These are phyloP conservation scores for Marmota monax DNA, from an alignment of 2,113 vertebrate genomes.

Conservation along the genomic window DNA sequence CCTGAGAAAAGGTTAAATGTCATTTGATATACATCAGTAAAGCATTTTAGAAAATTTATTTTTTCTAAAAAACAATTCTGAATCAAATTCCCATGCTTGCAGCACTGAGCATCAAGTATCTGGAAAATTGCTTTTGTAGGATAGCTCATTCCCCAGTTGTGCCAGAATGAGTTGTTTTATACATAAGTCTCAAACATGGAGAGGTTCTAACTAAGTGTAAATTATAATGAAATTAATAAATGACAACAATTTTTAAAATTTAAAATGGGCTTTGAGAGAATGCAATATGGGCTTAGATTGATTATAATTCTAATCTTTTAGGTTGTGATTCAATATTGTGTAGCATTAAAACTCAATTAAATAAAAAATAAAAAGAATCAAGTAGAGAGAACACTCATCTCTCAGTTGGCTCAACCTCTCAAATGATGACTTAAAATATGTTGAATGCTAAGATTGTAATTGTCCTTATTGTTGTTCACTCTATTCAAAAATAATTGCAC, in stretches of 20 bases:
- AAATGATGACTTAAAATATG: constrained; percentile 56
- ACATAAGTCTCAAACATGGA: not conserved
- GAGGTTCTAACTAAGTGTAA: constrained; percentile 64
- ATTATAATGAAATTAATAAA: constrained; percentile 71
- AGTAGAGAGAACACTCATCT: constrained; percentile 31
- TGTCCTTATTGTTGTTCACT: constrained; percentile 75
- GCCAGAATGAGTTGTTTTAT: not conserved
- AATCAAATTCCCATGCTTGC: not conserved
- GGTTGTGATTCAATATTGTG: constrained; percentile 52
- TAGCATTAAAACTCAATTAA: constrained; percentile 72
- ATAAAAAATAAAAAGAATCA: constrained; percentile 70
- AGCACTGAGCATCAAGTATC: not conserved
- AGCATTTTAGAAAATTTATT: not conserved
- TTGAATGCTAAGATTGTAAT: constrained; percentile 44
- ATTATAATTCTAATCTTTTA: constrained; percentile 72
- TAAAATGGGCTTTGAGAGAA: constrained; percentile 58
- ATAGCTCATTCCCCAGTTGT: not conserved
- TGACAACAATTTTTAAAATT: constrained; percentile 64
- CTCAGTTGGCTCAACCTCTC: constrained; percentile 65
- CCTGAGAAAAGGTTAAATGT: not conserved
- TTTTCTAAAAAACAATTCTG: not conserved
- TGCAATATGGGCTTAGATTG: constrained; percentile 44
- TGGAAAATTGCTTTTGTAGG: not conserved
- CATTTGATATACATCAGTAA: not conserved
- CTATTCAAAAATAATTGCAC: constrained; percentile 83